Base-by-base conservation (phyloP, 2,797 vertebrate genomes). In the Tokudaia muenninki region DNA sequence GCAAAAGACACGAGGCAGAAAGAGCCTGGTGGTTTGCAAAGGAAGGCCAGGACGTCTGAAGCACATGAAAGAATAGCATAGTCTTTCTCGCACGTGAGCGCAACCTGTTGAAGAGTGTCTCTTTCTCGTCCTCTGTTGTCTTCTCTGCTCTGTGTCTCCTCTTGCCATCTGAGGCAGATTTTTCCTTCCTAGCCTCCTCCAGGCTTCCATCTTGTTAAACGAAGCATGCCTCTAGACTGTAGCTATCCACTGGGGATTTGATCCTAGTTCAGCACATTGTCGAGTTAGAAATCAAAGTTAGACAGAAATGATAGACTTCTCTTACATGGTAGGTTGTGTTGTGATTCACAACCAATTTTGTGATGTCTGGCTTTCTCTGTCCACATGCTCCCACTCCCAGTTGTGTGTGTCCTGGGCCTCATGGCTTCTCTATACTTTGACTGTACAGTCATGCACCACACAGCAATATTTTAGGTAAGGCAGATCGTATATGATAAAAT, bases 231-330 rank as follows among this genome's bases (percentile, higher is more conserved):
- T 70, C 65, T 31, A 10, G 26, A 31, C 31, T 17, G 0, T 34
- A 77, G 0, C 22, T 17, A 21, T 0, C 75, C 3, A 6, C 1
- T 1, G 37, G 47, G 21, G 7, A 1, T 6, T 26, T 29, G 1
- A 55, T 26, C 74, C 12, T 29, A 29, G 29, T 44, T 21, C 26
- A 79, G 37, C 24, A 12, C 6, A 4, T 0, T 14, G 80, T 61
- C 17, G n/a, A 80, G 70, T 26, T 37, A 55, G 90, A 59, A 77
- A 2, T n/a, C 37, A 37, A 78, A 79, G 47, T 61, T n/a, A 67
- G 59, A 50, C 52, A 37, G 44, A 63, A 37, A 37, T 8, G 9
- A 41, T 0, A 34, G 75, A 4, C 8, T 16, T 26, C 26, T 37
- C 21, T 74, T 41, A 26, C 9, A 2, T 7, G 47, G 31, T 16